Evolutionary conservation across 2,888 invertebrate species (phyloP).

Genomic region (Lutraria lutraria): DNA sequence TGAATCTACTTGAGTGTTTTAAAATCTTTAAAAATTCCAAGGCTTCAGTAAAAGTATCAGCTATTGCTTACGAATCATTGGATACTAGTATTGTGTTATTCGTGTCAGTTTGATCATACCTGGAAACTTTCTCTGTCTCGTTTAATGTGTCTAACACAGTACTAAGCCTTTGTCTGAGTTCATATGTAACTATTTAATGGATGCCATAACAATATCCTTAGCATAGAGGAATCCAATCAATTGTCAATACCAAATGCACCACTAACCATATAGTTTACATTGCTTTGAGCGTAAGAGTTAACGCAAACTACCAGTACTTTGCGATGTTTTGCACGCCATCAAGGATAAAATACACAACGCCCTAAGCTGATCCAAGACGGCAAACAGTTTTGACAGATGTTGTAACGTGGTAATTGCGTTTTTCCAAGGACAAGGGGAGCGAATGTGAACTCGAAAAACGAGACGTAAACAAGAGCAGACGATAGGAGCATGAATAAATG

Average conservation of each 20-base stretch:
- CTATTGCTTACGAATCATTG: no score
- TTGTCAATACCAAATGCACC: background rate
- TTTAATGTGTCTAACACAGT: no score
- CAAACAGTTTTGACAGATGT: conserved; percentile 42
- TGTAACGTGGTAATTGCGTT: conserved; percentile 28
- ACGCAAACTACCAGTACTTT: conserved; percentile 7
- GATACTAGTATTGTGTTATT: no score
- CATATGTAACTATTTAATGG: no score
- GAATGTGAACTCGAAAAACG: conserved; percentile 1
- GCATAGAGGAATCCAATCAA: no score
- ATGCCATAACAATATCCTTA: no score
- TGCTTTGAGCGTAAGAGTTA: background rate
- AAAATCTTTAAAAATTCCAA: no score
- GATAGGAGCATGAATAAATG: background rate
- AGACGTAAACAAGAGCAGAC: conserved; percentile 36
- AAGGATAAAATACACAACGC: conserved; percentile 35
- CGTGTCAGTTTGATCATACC: no score
- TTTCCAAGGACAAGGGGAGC: conserved; percentile 38
- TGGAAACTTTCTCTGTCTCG: no score
- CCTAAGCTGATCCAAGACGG: conserved; percentile 24
- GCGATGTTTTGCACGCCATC: conserved; percentile 39
- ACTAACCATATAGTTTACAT: conserved; percentile 16
- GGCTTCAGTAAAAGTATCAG: no score
- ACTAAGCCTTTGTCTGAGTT: no score
- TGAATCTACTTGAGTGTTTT: no score